These are phyloP conservation scores for Sesia apiformis DNA, from an alignment of 2,888 invertebrate species.

Conservation along the genomic window DNA sequence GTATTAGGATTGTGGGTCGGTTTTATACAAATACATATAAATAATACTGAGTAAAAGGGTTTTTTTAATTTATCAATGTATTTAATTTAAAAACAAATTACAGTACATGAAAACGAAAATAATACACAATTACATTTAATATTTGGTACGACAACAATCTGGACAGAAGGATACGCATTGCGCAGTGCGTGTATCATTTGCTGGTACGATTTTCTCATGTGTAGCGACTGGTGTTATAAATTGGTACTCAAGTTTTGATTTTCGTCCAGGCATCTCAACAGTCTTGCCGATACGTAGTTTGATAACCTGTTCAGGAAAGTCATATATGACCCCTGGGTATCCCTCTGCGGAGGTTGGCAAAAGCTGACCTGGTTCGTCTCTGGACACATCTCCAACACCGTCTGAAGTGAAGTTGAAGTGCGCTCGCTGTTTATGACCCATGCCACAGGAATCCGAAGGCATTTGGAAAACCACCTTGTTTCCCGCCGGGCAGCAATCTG, in stretches of 20 bases:
- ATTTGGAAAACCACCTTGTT: slow-evolving; percentile 66
- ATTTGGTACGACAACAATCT: slow-evolving; percentile 21
- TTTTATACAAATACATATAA: neutral
- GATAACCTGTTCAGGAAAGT: slow-evolving; percentile 51
- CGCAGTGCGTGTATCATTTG: slow-evolving; percentile 46
- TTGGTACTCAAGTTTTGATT: slow-evolving; percentile 57
- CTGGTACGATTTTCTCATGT: slow-evolving; percentile 35
- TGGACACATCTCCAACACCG: slow-evolving; percentile 51
- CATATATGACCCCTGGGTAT: slow-evolving; percentile 52
- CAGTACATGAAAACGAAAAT: slow-evolving; percentile 2
- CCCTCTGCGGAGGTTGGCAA: slow-evolving; percentile 32
- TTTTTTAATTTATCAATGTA: neutral
- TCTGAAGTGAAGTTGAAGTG: slow-evolving; percentile 58
- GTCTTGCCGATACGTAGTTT: slow-evolving; percentile 52
- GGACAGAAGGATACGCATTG: slow-evolving; percentile 41
- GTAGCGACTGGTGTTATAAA: slow-evolving; percentile 49
- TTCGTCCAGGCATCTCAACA: slow-evolving; percentile 53
- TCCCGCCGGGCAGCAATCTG: slow-evolving; percentile 69
- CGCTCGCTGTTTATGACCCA: slow-evolving; percentile 54
- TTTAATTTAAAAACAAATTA: too few species aligned
- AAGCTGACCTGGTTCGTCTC: slow-evolving; percentile 54
- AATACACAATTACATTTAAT: neutral
- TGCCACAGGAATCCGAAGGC: slow-evolving; percentile 50
- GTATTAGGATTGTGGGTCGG: neutral
- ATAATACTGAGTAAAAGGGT: neutral